Conservation (phyloP, 2,113 vertebrate species). For the Murina feae region DNA sequence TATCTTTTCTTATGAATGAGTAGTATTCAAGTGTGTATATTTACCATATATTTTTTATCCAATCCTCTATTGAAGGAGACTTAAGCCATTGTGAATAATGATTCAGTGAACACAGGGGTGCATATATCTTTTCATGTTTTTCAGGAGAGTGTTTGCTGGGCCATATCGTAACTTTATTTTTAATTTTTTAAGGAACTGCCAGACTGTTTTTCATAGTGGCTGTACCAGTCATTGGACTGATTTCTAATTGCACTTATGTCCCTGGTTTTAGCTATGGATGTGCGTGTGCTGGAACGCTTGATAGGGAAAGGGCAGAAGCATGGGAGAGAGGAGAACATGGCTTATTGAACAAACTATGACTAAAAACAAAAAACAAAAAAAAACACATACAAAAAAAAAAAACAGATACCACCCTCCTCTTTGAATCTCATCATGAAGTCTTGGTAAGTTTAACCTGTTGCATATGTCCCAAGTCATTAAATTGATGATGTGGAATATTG, state of each 20-base stretch:
- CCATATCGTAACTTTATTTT: neutral
- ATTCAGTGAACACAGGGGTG: neutral
- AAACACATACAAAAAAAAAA: neutral
- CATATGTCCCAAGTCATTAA: neutral
- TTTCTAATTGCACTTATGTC: neutral
- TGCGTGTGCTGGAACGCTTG: neutral
- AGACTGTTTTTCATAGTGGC: neutral
- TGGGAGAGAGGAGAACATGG: neutral
- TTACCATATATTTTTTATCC: neutral
- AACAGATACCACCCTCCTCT: neutral
- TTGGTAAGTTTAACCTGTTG: neutral
- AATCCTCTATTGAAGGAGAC: neutral
- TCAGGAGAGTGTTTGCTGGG: neutral
- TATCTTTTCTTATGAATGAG: neutral
- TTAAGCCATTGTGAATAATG: neutral
- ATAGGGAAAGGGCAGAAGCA: too few relatives aligned
- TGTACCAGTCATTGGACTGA: neutral
- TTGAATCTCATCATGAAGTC: neutral
- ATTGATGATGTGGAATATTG: neutral
- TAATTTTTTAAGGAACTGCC: neutral
- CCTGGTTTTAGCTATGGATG: neutral
- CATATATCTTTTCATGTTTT: neutral
- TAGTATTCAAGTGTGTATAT: neutral
- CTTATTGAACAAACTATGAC: neutral
- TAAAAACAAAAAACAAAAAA: neutral